Base-by-base conservation (phyloP, 2,113 vertebrate species). In the Thermophis baileyi region DNA sequence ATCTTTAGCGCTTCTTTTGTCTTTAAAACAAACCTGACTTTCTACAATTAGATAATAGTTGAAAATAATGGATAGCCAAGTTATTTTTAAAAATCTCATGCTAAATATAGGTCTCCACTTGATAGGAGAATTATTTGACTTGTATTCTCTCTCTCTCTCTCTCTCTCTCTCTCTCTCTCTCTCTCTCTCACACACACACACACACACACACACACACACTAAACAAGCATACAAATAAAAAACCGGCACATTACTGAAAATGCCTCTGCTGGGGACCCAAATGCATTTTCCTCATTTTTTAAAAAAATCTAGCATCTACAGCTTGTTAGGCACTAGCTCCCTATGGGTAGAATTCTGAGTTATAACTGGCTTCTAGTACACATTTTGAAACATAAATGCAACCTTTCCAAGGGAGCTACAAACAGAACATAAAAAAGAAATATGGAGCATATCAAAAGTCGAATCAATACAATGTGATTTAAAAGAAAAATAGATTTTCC, bases 381-480 rank as follows among this genome's bases (percentile, higher is more conserved):
- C 22, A 63, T 40, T 57, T 22, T 63, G 53, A 90, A 87, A 93
- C 47, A 44, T 51, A 86, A 90, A 85, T 50, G 11, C 88, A 90
- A 30, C 46, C 35, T 90, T 90, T 90, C 74, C 53, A 86, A 86
- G 51, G 81, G 81, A 90, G 81, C 86, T 44, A 44, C 74, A 90
- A 50, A 87, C 46, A 87, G 20, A 50, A 35, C 27, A 60, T 47
- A 60, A 51, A 74, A 88, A 53, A 88, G 89, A 93, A 87, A 90
- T 90, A 93, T 90, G 54, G 54, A 90, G 89, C n/a, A 1, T 93
- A 93, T 93, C 92, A 90, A 93, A 93, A 93, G 81, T 44, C 24
- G 86, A 93, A 85, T 87, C 92, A 93, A 93, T 93, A 93, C 53
- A 90, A 93, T 63, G 81, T 90, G 89, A 93, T 93, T 90, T 90